Evolutionary conservation across 37 sponge, comb jelly and placozoan genomes (phyloP), one percentile per base, ranked within the genome.

Genomic region (Axinella damicornis): DNA sequence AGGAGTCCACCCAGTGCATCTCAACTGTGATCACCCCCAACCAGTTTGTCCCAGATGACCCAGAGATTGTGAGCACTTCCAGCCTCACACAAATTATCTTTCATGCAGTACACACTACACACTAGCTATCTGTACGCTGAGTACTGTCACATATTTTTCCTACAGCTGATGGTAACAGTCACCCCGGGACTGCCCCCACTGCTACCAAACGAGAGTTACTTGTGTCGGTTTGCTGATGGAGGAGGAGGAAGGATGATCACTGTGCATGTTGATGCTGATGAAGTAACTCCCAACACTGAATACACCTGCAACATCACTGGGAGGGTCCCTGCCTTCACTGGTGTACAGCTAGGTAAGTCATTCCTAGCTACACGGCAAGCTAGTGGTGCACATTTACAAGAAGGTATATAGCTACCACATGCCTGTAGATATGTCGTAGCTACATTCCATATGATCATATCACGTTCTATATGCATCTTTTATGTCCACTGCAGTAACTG

Each of bases 161-260:
- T 25, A 34, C 28, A 78, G 78, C 33, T 78, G 41, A 63, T 19
- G 13, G 65, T 78, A 36, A 78, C 38, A 36, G 41, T 58, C 78
- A 78, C 65, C 21, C 60, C 71, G 20, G 83, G 74, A 15, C 62
- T 88, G 30, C 88, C 88, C 31, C 25, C 74, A 35, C 69, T 54
- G 16, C 65, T 79, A 13, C 0, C n/a, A 5, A 57, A 67, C 32
- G 80, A 78, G 80, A 73, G 31, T 27, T 90, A 69, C 74, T 20
- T 21, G 19, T 90, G 90, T 25, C 71, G 56, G 46, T 57, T 82
- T 34, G 70, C 70, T 0, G 83, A 57, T 62, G 58, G 52, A 59
- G 73, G 25, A 72, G 63, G 71, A 46, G 25, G 30, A 13, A 46
- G 46, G 46, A 28, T n/a, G 24, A 65, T 80, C 57, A 61, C 58